These are phyloP conservation scores for Anadara kagoshimensis DNA, from an alignment of 1,140 invertebrate genomes.

Conservation along the genomic window DNA sequence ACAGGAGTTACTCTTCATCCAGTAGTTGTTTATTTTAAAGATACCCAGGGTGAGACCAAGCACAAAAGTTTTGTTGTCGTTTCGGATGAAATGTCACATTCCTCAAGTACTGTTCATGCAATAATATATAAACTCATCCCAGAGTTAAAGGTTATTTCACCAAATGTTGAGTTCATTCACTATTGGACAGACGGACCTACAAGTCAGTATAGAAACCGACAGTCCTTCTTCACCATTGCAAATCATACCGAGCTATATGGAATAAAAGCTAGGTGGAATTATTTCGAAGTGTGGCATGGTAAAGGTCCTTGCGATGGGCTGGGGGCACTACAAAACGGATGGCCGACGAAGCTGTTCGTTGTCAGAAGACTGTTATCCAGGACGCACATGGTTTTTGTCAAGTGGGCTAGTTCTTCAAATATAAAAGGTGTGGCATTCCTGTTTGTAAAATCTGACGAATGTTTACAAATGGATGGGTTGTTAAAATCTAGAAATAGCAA, in stretches of 20 bases:
- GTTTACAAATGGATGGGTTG: no score
- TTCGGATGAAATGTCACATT: conserved; percentile 15
- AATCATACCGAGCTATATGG: background rate
- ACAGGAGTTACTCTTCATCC: conserved; percentile 45
- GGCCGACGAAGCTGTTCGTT: background rate
- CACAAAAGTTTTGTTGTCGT: conserved; percentile 20
- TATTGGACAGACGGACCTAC: conserved; percentile 47
- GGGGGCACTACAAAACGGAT: background rate
- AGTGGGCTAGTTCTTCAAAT: no score
- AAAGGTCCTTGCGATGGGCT: conserved; percentile 12
- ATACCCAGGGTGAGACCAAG: no score
- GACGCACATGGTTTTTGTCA: background rate
- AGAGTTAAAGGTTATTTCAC: background rate
- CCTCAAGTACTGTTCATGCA: conserved; percentile 9
- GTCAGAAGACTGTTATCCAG: background rate
- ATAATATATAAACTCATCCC: conserved; percentile 7
- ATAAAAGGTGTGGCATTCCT: no score
- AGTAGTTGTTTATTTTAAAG: conserved; percentile 17
- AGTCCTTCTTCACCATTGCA: conserved; percentile 20
- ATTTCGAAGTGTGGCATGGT: conserved; percentile 30
- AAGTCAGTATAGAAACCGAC: conserved; percentile 35
- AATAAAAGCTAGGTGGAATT: conserved; percentile 32
- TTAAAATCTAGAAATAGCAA: no score
- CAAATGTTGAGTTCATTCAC: conserved; percentile 35
- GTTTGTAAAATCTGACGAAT: no score